phyloP scores from a whole-genome alignment of 2,113 vertebrate genomes.

The Microcebus ravelobensis region DNA sequence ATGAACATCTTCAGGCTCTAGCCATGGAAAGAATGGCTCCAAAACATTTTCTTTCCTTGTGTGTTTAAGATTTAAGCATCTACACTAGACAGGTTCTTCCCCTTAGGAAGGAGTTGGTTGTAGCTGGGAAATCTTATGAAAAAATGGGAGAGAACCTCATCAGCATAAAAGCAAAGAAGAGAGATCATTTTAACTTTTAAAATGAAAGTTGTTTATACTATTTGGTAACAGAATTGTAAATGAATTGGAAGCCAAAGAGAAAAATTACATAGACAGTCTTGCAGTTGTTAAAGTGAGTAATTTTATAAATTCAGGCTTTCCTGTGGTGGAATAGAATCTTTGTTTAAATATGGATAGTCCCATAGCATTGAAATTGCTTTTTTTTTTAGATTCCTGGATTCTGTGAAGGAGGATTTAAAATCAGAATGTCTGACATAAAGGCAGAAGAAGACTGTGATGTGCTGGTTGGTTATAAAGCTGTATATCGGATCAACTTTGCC shows the following conservation, averaged over 20 bases:
- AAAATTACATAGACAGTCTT: not conserved
- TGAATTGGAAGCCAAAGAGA: not conserved
- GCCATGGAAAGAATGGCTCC: not conserved
- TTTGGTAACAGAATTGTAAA: not conserved
- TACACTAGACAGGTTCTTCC: not conserved
- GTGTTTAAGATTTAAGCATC: not conserved
- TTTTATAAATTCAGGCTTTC: not conserved
- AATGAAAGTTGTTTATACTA: not conserved
- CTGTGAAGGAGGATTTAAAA: slow-evolving; percentile 89
- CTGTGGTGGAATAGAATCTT: not conserved
- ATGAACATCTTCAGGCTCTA: not conserved
- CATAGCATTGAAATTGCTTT: slow-evolving; percentile 40
- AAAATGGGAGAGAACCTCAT: not conserved
- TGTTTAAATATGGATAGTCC: slow-evolving; percentile 8
- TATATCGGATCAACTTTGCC: slow-evolving; percentile 95
- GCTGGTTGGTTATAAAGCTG: slow-evolving; percentile 94
- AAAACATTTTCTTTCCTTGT: not conserved
- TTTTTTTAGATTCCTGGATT: slow-evolving; percentile 93
- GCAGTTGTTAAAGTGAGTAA: not conserved
- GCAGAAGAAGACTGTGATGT: slow-evolving; percentile 89
- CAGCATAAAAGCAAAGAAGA: not conserved
- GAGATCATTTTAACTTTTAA: not conserved
- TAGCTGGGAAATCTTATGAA: not conserved
- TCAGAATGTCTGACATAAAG: slow-evolving; percentile 77
- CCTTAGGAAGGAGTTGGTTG: not conserved